A percentile compares a stretch with the other conserved stretches of the same genome.
Conservation (phyloP, 2,113 vertebrate genomes). For the Chlamydotis undulata region DNA sequence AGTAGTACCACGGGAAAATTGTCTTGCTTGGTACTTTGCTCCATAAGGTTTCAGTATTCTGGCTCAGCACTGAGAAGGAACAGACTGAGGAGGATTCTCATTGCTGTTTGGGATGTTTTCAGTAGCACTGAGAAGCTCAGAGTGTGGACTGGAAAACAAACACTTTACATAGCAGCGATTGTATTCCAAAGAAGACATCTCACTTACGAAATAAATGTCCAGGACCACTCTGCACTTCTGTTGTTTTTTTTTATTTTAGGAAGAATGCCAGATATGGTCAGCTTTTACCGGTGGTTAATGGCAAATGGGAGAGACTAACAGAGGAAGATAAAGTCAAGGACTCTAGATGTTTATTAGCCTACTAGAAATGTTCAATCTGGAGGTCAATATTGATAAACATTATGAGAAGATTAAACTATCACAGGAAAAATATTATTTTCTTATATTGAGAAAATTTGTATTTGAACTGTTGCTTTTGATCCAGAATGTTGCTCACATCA, state of each 20-base stretch:
- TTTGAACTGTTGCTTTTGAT: neutral
- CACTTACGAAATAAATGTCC: neutral
- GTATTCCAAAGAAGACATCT: neutral
- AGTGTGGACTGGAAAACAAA: neutral
- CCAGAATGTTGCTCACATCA: neutral
- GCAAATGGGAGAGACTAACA: neutral
- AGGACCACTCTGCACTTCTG: neutral
- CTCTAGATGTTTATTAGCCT: neutral
- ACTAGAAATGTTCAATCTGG: neutral
- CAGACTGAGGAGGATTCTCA: neutral
- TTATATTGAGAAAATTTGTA: neutral
- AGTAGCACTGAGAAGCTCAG: neutral
- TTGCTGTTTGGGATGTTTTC: neutral
- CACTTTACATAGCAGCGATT: neutral
- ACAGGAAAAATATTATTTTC: neutral
- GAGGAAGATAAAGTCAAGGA: neutral
- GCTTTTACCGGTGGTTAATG: neutral
- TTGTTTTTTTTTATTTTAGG: neutral
- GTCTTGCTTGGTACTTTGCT: neutral
- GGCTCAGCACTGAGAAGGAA: neutral
- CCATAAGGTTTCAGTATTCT: neutral
- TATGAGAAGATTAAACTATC: neutral
- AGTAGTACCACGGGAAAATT: neutral
- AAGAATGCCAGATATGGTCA: neutral
- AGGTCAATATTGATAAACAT: neutral